Percentiles rank a stretch among this genome's conserved stretches.
Evolutionary conservation across 2,888 invertebrate species (phyloP).

Genomic region (Heteropelma amictum): DNA sequence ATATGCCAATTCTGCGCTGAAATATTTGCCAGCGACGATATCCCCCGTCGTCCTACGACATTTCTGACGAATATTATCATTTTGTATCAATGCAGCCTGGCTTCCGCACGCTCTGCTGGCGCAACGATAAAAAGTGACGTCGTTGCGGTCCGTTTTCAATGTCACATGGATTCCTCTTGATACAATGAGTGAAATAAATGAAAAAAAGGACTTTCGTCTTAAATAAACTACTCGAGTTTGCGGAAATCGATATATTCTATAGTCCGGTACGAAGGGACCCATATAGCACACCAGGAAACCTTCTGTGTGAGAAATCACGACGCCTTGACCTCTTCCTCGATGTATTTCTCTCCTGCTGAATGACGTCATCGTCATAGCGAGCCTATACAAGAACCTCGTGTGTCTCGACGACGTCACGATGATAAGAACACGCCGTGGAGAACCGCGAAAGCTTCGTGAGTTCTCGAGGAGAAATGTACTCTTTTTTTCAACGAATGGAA

Average conservation of each 20-base stretch:
- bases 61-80: too few relatives aligned
- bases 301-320: constrained; percentile 23
- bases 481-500: constrained; percentile 54
- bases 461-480: constrained; percentile 33
- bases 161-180: neutral
- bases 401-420: constrained; percentile 60
- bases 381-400: constrained; percentile 14
- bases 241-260: constrained; percentile 30
- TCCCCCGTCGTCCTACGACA: too few relatives aligned
- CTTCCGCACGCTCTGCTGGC: too few relatives aligned
- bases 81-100: too few relatives aligned
- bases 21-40: too few relatives aligned
- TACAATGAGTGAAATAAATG: neutral
- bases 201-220: constrained; percentile 18
- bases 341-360: constrained; percentile 3
- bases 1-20: too few relatives aligned
- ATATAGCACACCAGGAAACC: constrained; percentile 6
- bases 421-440: constrained; percentile 37
- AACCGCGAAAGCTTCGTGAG: constrained; percentile 1
- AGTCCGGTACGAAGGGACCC: constrained; percentile 10
- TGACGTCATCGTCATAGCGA: constrained; percentile 62
- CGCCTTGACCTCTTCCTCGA: constrained; percentile 63
- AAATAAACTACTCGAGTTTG: constrained; percentile 3
- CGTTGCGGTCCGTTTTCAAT: neutral
- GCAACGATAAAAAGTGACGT: too few relatives aligned